Evolutionary conservation across 2,113 vertebrate species (phyloP).

Genomic region (Rousettus leschenaultii): DNA sequence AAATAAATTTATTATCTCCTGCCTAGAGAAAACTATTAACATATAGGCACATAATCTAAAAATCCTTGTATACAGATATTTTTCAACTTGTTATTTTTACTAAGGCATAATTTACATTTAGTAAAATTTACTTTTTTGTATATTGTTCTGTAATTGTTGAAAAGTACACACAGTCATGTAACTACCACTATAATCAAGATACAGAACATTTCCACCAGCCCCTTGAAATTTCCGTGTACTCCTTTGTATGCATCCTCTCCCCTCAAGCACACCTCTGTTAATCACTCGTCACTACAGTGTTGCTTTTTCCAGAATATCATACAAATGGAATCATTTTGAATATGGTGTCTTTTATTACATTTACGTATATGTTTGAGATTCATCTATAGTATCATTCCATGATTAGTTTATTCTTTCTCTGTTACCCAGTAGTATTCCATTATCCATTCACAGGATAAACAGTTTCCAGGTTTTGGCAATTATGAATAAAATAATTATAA

Average conservation of each 20-base stretch:
- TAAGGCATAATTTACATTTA: background rate
- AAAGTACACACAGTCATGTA: background rate
- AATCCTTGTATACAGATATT: background rate
- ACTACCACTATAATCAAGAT: background rate
- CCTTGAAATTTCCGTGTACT: background rate
- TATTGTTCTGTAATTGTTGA: background rate
- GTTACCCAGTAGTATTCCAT: background rate
- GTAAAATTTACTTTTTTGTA: background rate
- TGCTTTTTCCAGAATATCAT: background rate
- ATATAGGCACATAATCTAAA: background rate
- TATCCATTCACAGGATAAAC: background rate
- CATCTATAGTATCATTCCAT: background rate
- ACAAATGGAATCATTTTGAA: background rate
- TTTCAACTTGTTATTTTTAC: background rate
- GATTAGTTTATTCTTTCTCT: background rate
- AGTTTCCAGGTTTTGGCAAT: background rate
- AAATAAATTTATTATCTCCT: background rate
- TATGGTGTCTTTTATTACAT: background rate
- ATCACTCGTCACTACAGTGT: background rate
- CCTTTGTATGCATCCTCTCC: background rate
- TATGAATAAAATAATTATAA: background rate
- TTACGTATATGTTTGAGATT: background rate
- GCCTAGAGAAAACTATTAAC: background rate
- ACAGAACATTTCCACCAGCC: too few relatives aligned
- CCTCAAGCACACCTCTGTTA: background rate